These are phyloP conservation scores for Astropecten irregularis DNA, from an alignment of 53 echinoderm and acorn worm species.

Conservation along the genomic window DNA sequence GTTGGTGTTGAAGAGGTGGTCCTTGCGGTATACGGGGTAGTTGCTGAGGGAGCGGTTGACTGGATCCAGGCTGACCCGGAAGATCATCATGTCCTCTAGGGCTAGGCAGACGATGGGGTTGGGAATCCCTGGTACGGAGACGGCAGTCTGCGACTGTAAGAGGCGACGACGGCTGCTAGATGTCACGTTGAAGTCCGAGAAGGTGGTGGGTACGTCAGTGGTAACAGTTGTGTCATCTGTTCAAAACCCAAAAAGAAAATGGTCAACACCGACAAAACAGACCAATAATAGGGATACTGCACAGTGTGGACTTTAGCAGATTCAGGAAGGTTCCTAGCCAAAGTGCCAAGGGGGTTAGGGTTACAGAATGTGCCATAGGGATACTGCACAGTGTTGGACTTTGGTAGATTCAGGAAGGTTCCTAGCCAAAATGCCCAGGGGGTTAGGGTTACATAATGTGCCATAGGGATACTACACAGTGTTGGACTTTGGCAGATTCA, in stretches of 20 bases:
- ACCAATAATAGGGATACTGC: neutral
- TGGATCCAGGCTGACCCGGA: constrained; percentile 75
- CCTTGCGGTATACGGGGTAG: constrained; percentile 92
- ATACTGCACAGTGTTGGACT: too few relatives aligned
- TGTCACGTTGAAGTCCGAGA: constrained; percentile 52
- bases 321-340: too few relatives aligned
- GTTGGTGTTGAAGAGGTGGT: constrained; percentile 97
- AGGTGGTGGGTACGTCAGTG: constrained; percentile 44
- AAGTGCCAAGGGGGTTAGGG: too few relatives aligned
- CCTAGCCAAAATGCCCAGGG: too few relatives aligned
- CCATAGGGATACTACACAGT: too few relatives aligned
- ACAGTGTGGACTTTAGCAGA: neutral
- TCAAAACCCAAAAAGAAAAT: neutral
- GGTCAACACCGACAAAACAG: neutral
- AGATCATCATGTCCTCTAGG: constrained; percentile 90
- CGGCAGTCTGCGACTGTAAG: constrained; percentile 14
- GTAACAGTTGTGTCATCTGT: constrained; percentile 19
- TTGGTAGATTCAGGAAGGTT: too few relatives aligned
- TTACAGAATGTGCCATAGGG: too few relatives aligned
- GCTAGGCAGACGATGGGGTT: constrained; percentile 94
- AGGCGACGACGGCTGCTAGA: constrained; percentile 70
- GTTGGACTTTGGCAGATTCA: too few relatives aligned
- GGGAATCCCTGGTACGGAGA: constrained; percentile 71
- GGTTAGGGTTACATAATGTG: too few relatives aligned
- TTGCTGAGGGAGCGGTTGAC: constrained; percentile 81